These are phyloP conservation scores for Cossypha niveicapilla DNA, from an alignment of 2,797 vertebrate genomes.

Conservation along the genomic window DNA sequence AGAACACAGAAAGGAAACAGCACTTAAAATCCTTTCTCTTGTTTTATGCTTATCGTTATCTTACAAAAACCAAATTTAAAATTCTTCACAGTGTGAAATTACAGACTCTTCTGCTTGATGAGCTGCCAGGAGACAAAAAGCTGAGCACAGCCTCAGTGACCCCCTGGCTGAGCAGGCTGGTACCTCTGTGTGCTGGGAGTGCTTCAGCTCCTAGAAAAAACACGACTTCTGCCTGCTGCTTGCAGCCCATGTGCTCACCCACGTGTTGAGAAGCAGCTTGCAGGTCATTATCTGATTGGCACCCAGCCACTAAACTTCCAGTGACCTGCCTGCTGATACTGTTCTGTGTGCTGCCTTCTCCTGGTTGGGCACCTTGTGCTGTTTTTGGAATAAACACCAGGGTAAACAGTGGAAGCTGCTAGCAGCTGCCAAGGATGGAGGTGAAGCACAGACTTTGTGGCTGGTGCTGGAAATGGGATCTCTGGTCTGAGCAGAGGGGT, in stretches of 20 bases:
- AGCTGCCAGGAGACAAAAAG: too few species aligned
- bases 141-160: too few species aligned
- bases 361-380: not conserved
- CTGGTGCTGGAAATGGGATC: not conserved
- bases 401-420: not conserved
- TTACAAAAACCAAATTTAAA: too few species aligned
- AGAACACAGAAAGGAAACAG: too few species aligned
- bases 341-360: not conserved
- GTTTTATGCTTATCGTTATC: too few species aligned
- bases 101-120: too few species aligned
- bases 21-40: too few species aligned
- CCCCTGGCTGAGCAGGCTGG: not conserved
- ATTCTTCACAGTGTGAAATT: too few species aligned
- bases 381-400: slow-evolving; percentile 38
- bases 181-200: not conserved
- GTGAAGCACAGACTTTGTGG: not conserved
- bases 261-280: slow-evolving; percentile 23
- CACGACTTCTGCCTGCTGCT: not conserved
- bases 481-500: not conserved
- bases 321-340: slow-evolving; percentile 12
- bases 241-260: not conserved
- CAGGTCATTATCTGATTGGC: slow-evolving; percentile 28
- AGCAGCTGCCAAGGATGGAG: not conserved
- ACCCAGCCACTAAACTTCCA: slow-evolving; percentile 16
- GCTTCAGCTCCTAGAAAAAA: not conserved